phyloP scores from a whole-genome alignment of 2,797 vertebrate genomes.

The Pristis pectinata region DNA sequence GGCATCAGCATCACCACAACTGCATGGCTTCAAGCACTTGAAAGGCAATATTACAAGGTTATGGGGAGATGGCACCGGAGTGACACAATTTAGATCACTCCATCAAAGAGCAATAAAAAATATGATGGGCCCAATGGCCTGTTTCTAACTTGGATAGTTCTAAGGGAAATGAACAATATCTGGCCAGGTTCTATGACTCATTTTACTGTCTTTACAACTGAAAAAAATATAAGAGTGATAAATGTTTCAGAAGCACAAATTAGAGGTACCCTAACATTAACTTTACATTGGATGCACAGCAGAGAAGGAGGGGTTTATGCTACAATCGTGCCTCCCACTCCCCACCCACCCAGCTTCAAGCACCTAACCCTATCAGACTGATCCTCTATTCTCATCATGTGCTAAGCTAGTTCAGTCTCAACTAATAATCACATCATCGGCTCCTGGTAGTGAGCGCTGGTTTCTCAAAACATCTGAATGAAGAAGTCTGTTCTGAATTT shows the following conservation, averaged over 20 bases:
- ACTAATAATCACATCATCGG: too few relatives aligned
- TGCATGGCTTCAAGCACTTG: neutral
- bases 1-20: neutral
- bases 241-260: neutral
- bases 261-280: neutral
- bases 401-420: too few relatives aligned
- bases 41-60: neutral
- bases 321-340: too few relatives aligned
- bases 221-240: neutral
- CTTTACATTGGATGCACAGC: too few relatives aligned
- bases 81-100: neutral
- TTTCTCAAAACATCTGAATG: too few relatives aligned
- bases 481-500: too few relatives aligned
- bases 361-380: too few relatives aligned
- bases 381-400: too few relatives aligned
- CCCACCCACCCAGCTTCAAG: too few relatives aligned
- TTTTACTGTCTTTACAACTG: neutral
- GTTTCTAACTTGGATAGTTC: neutral
- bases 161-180: neutral
- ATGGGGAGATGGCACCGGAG: too few relatives aligned
- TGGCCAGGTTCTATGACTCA: neutral
- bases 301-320: too few relatives aligned
- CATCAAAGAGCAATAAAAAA: neutral
- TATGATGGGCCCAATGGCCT: neutral
- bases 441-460: too few relatives aligned